Conservation (phyloP, 2,888 invertebrate genomes). For the Archaeoteleia sp. region DNA sequence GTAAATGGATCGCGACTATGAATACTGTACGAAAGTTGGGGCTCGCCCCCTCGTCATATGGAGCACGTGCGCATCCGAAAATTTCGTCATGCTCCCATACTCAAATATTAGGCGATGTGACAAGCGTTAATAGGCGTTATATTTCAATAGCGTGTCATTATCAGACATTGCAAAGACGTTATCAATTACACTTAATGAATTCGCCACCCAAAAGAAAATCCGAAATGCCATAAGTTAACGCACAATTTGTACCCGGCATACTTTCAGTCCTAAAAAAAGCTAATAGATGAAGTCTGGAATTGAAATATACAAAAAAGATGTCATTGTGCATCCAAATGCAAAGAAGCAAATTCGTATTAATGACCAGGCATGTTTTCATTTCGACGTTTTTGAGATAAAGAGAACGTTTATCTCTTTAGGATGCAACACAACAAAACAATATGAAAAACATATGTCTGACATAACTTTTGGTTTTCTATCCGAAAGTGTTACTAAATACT, state of each 20-base stretch:
- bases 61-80: conserved; percentile 55
- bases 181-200: no score
- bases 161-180: conserved; percentile 46
- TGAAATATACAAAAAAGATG: no score
- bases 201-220: no score
- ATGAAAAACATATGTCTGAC: no score
- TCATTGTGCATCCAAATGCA: conserved; percentile 42
- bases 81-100: conserved; percentile 65
- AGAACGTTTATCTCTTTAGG: no score
- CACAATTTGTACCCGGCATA: no score
- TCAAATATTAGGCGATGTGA: conserved; percentile 62
- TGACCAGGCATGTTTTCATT: conserved; percentile 64
- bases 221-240: no score
- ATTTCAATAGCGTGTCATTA: conserved; percentile 62
- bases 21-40: conserved; percentile 34
- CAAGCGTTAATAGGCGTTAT: conserved; percentile 66
- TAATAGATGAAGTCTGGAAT: no score
- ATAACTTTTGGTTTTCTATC: no score
- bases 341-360: conserved; percentile 69
- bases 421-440: no score
- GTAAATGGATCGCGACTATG: conserved; percentile 43
- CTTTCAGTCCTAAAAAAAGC: no score
- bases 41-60: conserved; percentile 34
- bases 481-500: no score
- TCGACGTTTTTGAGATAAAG: conserved; percentile 49